Conservation (phyloP, 2,888 invertebrate genomes). For the Dicyrtoma fusca region DNA sequence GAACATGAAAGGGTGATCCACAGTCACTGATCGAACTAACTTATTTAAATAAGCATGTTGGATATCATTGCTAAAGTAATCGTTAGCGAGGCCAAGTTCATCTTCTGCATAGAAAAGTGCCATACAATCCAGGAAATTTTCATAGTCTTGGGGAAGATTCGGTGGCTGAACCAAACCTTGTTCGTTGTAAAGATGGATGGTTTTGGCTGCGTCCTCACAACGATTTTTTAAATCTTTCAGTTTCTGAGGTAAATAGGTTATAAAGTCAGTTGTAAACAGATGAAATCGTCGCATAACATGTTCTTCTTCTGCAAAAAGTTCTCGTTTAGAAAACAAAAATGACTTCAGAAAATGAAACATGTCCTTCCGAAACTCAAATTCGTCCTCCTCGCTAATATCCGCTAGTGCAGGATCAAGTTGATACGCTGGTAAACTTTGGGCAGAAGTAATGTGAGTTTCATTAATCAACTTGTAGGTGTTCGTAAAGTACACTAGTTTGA, state of each 20-base stretch:
- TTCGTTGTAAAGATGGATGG: conserved; percentile 69
- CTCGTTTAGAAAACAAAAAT: conserved; percentile 43
- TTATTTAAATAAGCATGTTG: conserved; percentile 71
- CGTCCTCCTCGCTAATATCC: conserved; percentile 41
- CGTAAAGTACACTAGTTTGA: conserved; percentile 44
- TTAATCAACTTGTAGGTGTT: conserved; percentile 43
- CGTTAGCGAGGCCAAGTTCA: conserved; percentile 69
- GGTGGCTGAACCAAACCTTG: conserved; percentile 60
- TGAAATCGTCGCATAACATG: conserved; percentile 84
- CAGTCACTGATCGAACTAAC: conserved; percentile 84
- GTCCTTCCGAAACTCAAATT: conserved; percentile 51
- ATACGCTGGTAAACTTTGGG: conserved; percentile 5
- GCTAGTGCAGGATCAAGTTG: conserved; percentile 8
- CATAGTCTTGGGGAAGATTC: conserved; percentile 77
- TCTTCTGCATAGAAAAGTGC: conserved; percentile 78
- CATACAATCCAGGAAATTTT: conserved; percentile 78
- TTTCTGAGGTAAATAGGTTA: conserved; percentile 89
- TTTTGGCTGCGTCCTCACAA: conserved; percentile 86
- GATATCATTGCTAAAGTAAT: conserved; percentile 60
- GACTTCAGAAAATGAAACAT: conserved; percentile 49
- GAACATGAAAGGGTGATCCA: conserved; percentile 80
- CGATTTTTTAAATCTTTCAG: conserved; percentile 78
- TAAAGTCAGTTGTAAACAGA: conserved; percentile 85
- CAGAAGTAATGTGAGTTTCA: conserved; percentile 36
- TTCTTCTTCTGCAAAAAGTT: conserved; percentile 59